These are phyloP conservation scores for Scyliorhinus canicula DNA, from an alignment of 2,797 vertebrate species.

Conservation along the genomic window DNA sequence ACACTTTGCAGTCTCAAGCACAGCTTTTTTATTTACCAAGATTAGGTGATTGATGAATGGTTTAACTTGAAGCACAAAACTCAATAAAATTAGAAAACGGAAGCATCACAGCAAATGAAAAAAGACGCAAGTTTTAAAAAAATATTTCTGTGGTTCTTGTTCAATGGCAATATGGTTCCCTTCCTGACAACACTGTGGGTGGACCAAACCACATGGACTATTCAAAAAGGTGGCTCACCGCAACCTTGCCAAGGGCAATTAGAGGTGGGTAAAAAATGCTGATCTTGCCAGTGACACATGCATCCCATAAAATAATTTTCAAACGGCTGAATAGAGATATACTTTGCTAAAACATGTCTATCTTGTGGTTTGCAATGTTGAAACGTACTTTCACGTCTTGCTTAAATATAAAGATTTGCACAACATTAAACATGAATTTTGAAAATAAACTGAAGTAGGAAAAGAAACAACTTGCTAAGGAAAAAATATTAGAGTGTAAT, in stretches of 20 bases:
- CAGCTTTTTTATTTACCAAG: neutral
- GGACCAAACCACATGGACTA: too few relatives aligned
- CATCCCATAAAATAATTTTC: too few relatives aligned
- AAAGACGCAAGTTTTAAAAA: neutral
- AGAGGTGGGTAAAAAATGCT: too few relatives aligned
- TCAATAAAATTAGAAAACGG: neutral
- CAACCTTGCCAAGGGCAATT: too few relatives aligned
- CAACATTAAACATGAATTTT: too few relatives aligned
- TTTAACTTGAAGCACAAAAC: neutral
- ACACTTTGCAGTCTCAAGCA: neutral
- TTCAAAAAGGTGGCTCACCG: too few relatives aligned
- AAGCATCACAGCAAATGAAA: neutral
- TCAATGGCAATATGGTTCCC: neutral
- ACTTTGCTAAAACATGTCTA: neutral
- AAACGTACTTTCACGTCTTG: neutral
- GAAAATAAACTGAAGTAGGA: too few relatives aligned
- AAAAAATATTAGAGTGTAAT: too few relatives aligned
- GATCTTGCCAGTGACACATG: too few relatives aligned
- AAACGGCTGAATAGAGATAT: neutral
- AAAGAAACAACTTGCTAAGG: too few relatives aligned
- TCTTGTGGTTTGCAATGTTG: neutral
- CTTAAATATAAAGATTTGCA: too few relatives aligned
- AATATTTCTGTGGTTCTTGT: neutral
- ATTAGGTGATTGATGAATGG: neutral
- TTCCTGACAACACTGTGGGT: too few relatives aligned